These are phyloP conservation scores for Ophioninae sp. DNA, from an alignment of 2,888 invertebrate species.

Conservation along the genomic window DNA sequence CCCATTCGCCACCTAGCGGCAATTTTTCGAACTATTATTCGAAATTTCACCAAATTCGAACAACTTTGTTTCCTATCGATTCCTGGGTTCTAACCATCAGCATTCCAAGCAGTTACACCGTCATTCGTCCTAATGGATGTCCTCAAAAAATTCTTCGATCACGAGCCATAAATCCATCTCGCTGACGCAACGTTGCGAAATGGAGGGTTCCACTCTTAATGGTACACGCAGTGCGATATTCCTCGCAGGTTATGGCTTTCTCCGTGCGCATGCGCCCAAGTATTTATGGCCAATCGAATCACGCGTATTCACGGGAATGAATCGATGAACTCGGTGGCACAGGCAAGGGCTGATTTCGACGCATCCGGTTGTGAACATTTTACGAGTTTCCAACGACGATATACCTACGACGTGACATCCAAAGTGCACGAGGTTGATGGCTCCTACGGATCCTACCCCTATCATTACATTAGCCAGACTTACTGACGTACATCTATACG, in stretches of 20 bases:
- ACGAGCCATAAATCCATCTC: neutral
- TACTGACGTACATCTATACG: neutral
- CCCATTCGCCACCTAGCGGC: conserved; percentile 4
- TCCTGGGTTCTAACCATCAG: neutral
- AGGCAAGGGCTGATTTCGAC: neutral
- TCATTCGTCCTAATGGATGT: neutral
- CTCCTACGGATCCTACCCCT: conserved; percentile 20
- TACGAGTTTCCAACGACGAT: conserved; percentile 11
- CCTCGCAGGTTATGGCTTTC: neutral
- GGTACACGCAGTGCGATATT: neutral
- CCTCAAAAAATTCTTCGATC: neutral
- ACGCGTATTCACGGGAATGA: neutral
- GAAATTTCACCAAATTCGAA: neutral
- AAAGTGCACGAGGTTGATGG: conserved; percentile 35
- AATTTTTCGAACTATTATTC: neutral
- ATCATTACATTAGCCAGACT: conserved; percentile 25
- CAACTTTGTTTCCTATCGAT: neutral
- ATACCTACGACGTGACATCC: conserved; percentile 2
- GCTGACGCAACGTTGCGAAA: neutral
- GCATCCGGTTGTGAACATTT: neutral
- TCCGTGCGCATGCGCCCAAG: neutral
- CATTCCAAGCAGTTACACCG: neutral
- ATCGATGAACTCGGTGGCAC: neutral
- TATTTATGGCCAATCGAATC: neutral
- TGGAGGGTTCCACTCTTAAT: neutral